These are phyloP conservation scores for Emydoidea blandingii DNA, from an alignment of 2,797 vertebrate genomes.

Conservation along the genomic window DNA sequence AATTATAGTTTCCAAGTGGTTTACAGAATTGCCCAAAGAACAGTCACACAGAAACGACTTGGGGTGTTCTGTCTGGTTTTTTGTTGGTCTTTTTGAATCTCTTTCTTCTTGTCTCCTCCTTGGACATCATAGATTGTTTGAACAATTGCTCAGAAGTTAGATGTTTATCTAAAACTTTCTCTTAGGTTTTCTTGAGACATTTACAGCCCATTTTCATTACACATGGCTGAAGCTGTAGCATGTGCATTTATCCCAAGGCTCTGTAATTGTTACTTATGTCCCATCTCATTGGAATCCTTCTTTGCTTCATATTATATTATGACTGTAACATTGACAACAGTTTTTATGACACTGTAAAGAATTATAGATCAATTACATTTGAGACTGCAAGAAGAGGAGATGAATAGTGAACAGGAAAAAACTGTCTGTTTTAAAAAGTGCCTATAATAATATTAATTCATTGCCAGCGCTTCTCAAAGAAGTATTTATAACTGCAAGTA, in stretches of 20 bases:
- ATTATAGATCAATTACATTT: conserved; percentile 55
- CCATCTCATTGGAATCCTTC: not conserved
- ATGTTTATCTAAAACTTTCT: not conserved
- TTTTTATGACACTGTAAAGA: conserved; percentile 58
- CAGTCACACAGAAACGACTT: not conserved
- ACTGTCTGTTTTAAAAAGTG: conserved; percentile 33
- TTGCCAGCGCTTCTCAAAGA: conserved; percentile 13
- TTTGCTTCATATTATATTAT: conserved; percentile 24
- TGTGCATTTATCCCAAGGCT: not conserved
- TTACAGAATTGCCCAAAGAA: not conserved
- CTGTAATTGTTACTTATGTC: not conserved
- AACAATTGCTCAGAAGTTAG: not conserved
- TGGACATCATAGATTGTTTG: not conserved
- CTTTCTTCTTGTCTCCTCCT: not conserved
- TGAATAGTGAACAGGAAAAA: conserved; percentile 46
- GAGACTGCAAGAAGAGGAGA: conserved; percentile 56
- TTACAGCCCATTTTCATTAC: not conserved
- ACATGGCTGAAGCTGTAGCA: not conserved
- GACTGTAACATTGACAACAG: conserved; percentile 31
- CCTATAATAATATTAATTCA: conserved; percentile 13
- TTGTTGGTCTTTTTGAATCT: not conserved
- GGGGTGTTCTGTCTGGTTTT: not conserved
- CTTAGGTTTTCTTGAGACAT: not conserved
- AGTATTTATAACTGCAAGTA: conserved; percentile 44
- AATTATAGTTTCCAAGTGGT: not conserved